A percentile compares a stretch with the other conserved stretches of the same genome.
These are phyloP conservation scores for Oenanthe oenanthe DNA, from an alignment of 2,113 vertebrate genomes.

Conservation along the genomic window DNA sequence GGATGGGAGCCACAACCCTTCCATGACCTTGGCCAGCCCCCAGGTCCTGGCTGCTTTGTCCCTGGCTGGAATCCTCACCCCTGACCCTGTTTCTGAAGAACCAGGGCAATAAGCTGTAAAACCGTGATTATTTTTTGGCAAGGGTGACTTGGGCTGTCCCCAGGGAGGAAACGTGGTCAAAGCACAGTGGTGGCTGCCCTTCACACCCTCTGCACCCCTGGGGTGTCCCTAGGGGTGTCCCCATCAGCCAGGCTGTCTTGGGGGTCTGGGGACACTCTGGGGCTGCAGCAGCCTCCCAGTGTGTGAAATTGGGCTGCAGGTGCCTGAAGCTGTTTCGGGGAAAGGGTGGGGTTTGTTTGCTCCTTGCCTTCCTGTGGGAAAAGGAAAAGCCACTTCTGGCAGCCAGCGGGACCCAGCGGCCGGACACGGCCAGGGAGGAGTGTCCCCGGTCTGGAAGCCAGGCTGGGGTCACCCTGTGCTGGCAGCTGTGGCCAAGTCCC, in stretches of 20 bases:
- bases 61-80: not conserved
- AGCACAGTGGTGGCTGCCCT: not conserved
- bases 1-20: not conserved
- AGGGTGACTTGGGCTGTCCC: rapidly evolving
- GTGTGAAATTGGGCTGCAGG: rapidly evolving
- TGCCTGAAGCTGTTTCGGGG: not conserved
- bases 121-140: not conserved
- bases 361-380: slow-evolving; percentile 9
- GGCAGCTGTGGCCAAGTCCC: not conserved
- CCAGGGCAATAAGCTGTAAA: not conserved
- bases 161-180: rapidly evolving
- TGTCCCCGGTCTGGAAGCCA: not conserved
- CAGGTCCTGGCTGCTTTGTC: not conserved
- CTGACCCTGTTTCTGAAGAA: not conserved
- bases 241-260: no score
- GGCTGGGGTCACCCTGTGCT: not conserved
- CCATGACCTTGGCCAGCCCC: not conserved
- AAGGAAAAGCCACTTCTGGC: not conserved
- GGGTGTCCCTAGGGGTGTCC: not conserved
- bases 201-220: not conserved
- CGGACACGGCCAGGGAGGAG: not conserved
- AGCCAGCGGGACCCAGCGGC: not conserved
- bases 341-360: slow-evolving; percentile 32
- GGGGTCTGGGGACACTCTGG: not conserved
- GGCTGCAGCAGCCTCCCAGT: not conserved